Base-by-base conservation (phyloP, 2,888 invertebrate species). In the Gryllus longicercus region DNA sequence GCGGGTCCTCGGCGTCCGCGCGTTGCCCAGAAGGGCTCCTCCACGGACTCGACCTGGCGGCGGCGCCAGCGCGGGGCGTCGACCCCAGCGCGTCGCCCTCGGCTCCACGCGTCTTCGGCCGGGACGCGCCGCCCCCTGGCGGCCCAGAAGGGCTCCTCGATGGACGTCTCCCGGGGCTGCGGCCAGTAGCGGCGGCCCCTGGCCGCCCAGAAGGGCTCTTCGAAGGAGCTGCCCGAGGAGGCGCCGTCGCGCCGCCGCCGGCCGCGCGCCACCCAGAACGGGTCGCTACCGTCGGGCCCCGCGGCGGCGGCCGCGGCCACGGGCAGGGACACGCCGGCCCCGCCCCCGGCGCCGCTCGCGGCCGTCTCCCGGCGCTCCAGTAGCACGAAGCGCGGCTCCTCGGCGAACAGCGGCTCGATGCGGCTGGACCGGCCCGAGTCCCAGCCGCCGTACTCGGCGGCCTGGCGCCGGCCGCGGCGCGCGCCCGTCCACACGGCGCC, bases 351-450 rank as follows among this genome's bases (percentile, higher is more conserved):
- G n/a, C 16, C 63, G 63, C 63, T 4, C 14, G 16, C 63, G 63
- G 16, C 5, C 63, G 63, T 63, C 63, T 80, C 79, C 8, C 82
- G 76, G 18, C 82, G 51, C 23, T 81, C 78, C 75, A 90, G 87
- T 80, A 90, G 82, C 83, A 91, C 87, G 85, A 88, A 91, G 81
- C 87, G 87, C 0, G 91, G 91, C 84, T 91, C 89, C 38, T 91
- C 89, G 1, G 88, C 91, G 82, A 86, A 90, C 74, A 91, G 86
- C 83, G 86, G 86, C 75, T 87, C 88, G 80, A 88, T 21, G 50
- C n/a, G 38, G 63, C 14, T 63, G n/a, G 14, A 18, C 14, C 63
- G 63, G n/a, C 63, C 63, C n/a, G 63, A 18, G 63, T 14, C 63
- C n/a, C 14, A 14, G 3, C n/a, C 10, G 63, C 14, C 63, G 11